Evolutionary conservation across 2,113 vertebrate genomes (phyloP).

Genomic region (Craseonycteris thonglongyai): DNA sequence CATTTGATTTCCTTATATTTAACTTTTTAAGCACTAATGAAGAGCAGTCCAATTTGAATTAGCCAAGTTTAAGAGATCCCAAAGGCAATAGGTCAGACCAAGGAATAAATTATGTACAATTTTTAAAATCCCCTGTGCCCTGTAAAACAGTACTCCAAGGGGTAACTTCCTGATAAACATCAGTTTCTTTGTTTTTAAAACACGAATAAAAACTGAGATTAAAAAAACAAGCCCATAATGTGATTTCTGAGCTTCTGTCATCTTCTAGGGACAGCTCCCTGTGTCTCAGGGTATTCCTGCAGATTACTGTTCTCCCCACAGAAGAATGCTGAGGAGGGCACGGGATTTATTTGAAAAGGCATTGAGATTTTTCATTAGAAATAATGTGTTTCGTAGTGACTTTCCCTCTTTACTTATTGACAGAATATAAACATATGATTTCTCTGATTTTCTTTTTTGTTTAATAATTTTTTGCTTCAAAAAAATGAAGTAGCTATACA

Average conservation of each 20-base stretch:
- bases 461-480: background rate
- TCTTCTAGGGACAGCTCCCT: background rate
- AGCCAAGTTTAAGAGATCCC: background rate
- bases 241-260: background rate
- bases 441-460: background rate
- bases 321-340: background rate
- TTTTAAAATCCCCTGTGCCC: background rate
- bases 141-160: background rate
- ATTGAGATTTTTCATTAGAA: background rate
- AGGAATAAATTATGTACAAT: constrained; percentile 28
- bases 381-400: background rate
- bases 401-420: background rate
- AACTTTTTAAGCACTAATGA: background rate
- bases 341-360: background rate
- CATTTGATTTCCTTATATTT: background rate
- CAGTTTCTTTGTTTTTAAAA: constrained; percentile 9
- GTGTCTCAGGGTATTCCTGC: background rate
- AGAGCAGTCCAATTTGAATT: background rate
- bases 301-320: background rate
- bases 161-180: background rate
- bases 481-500: background rate
- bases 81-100: background rate
- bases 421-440: background rate
- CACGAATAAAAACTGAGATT: background rate
- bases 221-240: background rate